Base-by-base conservation (phyloP, 2,113 vertebrate genomes). In the Cisticola juncidis region DNA sequence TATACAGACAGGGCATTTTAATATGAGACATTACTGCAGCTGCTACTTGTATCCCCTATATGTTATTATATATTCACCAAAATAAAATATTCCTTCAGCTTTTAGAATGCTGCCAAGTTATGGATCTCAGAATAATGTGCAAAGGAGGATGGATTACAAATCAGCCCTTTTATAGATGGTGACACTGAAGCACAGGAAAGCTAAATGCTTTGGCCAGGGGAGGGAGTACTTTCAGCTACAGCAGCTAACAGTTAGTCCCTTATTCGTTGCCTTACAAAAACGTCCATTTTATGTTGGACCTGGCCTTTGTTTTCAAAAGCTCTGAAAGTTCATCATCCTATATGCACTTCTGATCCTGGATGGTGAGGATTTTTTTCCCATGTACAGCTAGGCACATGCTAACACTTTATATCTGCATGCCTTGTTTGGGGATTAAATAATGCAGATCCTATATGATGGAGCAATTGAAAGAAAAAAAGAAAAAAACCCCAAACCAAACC, bases 121-220 rank as follows among this genome's bases (percentile, higher is more conserved):
- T 1, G 48, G 18, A 53, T 57, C n/a, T 69, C n/a, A 61, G 45
- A 87, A 58, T 56, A 68, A 61, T 3, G 29, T 66, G 16, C 79
- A 54, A 78, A 78, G 38, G 24, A 51, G 29, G 25, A 29, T 81
- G 81, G 40, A 42, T 69, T 42, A 53, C 62, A 62, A 45, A 38
- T 25, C 56, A 76, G 22, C 29, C 17, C 47, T 64, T 71, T 28
- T 47, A 11, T 22, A 83, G 71, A 11, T 25, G 51, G 18, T 82
- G 54, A 69, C 36, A 4, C 54, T 53, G 76, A 73, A 86, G 50
- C 68, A 38, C 2, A 2, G 33, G 72, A 36, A 56, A 90, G 54
- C 28, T 16, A 21, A 92, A 64, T 68, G 70, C 58, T 90, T 93
- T 90, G 90, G 47, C 96, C 96, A 92, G 94, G 76, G 79, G 94